phyloP scores from a whole-genome alignment of 2,888 invertebrate species.

The Cryptocephalus primarius region DNA sequence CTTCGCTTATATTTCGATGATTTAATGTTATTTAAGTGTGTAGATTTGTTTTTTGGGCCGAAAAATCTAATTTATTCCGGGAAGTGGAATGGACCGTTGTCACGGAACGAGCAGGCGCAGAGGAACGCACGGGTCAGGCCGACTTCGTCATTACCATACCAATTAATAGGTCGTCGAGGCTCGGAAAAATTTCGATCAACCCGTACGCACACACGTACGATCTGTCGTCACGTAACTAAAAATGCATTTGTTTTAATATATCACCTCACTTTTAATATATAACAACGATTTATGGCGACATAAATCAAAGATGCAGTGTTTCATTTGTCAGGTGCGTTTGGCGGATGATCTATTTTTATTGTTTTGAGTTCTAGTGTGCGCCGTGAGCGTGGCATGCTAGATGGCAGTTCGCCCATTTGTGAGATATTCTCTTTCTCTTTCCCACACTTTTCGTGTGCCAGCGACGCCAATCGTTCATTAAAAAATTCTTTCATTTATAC shows the following conservation, averaged over 20 bases:
- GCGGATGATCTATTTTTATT: constrained; percentile 38
- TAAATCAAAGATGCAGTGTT: constrained; percentile 39
- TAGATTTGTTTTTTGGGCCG: too few relatives aligned
- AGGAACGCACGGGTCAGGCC: constrained; percentile 3
- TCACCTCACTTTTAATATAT: constrained; percentile 34
- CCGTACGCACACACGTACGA: too few relatives aligned
- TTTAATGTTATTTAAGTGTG: too few relatives aligned
- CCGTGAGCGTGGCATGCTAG: constrained; percentile 32
- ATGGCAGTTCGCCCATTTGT: constrained; percentile 27
- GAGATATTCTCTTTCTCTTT: not conserved
- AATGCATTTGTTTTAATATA: constrained; percentile 32
- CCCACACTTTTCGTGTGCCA: not conserved
- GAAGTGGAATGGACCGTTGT: not conserved
- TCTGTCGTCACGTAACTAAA: constrained; percentile 21
- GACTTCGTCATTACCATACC: constrained; percentile 1
- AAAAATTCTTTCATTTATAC: too few relatives aligned
- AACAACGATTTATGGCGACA: constrained; percentile 34
- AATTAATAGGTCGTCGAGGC: too few relatives aligned
- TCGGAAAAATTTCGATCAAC: too few relatives aligned
- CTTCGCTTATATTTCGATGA: too few relatives aligned
- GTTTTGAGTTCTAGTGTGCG: constrained; percentile 27
- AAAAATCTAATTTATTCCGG: too few relatives aligned
- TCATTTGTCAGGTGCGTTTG: constrained; percentile 40
- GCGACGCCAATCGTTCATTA: not conserved
- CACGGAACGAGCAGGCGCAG: not conserved